These are phyloP conservation scores for Lasioglossum malachurum DNA, from an alignment of 2,888 invertebrate species.

Conservation along the genomic window DNA sequence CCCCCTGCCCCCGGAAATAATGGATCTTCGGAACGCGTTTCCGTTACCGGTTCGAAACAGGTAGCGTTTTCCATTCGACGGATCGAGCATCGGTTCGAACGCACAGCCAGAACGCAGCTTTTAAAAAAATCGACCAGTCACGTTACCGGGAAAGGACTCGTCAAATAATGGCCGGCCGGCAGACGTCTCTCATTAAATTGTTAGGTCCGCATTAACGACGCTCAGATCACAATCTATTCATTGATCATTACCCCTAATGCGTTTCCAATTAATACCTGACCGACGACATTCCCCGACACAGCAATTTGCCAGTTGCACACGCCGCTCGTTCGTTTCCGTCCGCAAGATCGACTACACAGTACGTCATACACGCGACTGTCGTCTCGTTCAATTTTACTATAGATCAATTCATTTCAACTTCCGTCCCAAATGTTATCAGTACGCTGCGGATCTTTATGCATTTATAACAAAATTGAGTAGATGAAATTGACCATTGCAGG, in stretches of 20 bases:
- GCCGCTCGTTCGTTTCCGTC: conserved; percentile 10
- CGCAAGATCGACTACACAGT: no score
- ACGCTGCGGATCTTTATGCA: no score
- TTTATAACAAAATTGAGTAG: no score
- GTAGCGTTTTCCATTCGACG: conserved; percentile 28
- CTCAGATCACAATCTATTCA: conserved; percentile 77
- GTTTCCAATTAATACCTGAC: conserved; percentile 75
- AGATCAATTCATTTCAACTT: background rate
- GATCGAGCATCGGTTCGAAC: conserved; percentile 22
- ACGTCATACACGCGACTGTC: background rate
- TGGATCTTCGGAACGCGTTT: background rate
- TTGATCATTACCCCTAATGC: conserved; percentile 81
- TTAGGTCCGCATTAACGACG: conserved; percentile 81
- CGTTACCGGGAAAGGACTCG: conserved; percentile 73
- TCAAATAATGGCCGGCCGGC: conserved; percentile 76
- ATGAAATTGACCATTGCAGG: no score
- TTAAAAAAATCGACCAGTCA: conserved; percentile 76
- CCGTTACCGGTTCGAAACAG: background rate
- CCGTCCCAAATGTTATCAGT: background rate
- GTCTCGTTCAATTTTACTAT: background rate
- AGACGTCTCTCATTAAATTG: conserved; percentile 82
- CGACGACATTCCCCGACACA: conserved; percentile 29
- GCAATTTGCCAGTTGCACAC: conserved; percentile 22
- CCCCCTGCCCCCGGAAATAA: background rate
- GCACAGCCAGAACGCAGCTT: conserved; percentile 39